Percentiles rank a stretch among this genome's conserved stretches.
Evolutionary conservation across 2,797 vertebrate genomes (phyloP).

Genomic region (Gymnoscopelus microlampas): DNA sequence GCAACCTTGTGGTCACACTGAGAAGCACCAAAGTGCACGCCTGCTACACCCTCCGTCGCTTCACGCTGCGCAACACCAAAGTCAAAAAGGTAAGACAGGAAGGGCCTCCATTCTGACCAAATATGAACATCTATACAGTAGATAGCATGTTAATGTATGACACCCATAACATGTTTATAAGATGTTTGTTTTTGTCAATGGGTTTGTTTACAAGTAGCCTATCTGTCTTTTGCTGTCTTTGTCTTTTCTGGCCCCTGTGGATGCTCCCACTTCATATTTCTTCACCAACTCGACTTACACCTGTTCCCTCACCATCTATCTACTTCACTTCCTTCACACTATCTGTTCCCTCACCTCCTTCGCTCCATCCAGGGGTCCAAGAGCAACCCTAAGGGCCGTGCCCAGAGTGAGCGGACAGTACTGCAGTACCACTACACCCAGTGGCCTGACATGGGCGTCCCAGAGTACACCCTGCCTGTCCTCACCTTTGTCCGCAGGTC

Average conservation of each 20-base stretch:
- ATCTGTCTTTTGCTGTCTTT: not conserved
- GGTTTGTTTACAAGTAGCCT: not conserved
- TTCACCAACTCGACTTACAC: not conserved
- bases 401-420: conserved; percentile 87
- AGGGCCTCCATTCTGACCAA: not conserved
- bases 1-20: conserved; percentile 89
- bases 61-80: conserved; percentile 89
- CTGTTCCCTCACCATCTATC: not conserved
- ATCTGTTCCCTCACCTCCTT: not conserved
- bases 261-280: no score
- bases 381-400: conserved; percentile 85
- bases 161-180: not conserved
- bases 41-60: conserved; percentile 90
- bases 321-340: not conserved
- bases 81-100: conserved; percentile 86
- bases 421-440: conserved; percentile 96
- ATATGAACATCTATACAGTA: no score
- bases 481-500: conserved; percentile 93
- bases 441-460: conserved; percentile 97
- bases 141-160: not conserved
- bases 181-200: not conserved
- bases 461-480: conserved; percentile 91
- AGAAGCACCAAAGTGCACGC: conserved; percentile 90
- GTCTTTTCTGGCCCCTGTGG: not conserved
- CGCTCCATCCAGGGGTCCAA: conserved; percentile 82